Evolutionary conservation across 2,113 vertebrate species (phyloP).

Genomic region (Ciconia stormi): DNA sequence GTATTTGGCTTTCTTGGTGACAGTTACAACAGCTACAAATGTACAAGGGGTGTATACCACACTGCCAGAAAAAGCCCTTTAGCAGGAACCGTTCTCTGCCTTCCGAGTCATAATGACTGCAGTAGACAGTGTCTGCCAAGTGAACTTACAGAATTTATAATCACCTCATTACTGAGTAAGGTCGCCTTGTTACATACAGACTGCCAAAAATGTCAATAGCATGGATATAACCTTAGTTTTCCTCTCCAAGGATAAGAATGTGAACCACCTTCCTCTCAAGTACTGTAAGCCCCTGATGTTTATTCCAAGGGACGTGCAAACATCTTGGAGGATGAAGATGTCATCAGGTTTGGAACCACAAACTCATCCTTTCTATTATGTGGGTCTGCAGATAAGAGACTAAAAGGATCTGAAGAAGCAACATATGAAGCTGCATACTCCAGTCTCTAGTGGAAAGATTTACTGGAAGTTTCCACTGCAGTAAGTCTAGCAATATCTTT

Average conservation of each 20-base stretch:
- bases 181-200: background rate
- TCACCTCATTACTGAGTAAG: background rate
- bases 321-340: background rate
- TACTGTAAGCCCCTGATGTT: background rate
- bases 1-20: background rate
- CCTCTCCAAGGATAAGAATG: background rate
- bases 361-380: background rate
- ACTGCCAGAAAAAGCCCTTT: background rate
- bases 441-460: background rate
- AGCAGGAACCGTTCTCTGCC: background rate
- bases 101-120: background rate
- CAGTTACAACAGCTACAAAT: background rate
- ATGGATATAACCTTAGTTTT: background rate
- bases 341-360: background rate
- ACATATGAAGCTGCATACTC: background rate
- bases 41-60: background rate
- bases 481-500: background rate
- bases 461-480: background rate
- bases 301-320: background rate
- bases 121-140: background rate
- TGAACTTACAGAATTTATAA: background rate
- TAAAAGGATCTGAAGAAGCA: background rate
- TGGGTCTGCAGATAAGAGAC: background rate
- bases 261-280: background rate
- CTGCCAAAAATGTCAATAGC: background rate